Evolutionary conservation across 2,113 vertebrate species (phyloP).

Genomic region (Microtus richardsoni): DNA sequence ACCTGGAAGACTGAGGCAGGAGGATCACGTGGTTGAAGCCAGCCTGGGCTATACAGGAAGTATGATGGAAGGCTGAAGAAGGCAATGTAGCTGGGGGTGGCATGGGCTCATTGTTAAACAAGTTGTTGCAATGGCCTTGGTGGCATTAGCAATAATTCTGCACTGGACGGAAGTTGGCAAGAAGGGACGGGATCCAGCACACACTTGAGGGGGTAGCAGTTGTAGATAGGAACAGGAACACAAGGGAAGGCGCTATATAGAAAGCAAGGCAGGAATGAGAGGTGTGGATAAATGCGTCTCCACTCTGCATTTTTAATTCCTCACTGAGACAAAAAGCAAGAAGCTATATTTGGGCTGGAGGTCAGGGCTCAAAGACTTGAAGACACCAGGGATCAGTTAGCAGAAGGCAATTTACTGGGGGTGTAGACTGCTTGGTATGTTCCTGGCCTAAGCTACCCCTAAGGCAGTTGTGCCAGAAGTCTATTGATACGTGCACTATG

Average conservation of each 20-base stretch:
- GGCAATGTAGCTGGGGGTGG: background rate
- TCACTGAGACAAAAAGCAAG: background rate
- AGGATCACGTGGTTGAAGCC: background rate
- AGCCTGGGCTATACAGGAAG: background rate
- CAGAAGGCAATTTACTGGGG: background rate
- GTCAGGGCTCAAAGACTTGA: background rate
- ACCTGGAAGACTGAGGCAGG: background rate
- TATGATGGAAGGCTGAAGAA: background rate
- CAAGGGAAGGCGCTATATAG: background rate
- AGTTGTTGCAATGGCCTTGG: background rate
- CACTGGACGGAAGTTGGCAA: background rate
- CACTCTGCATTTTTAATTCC: background rate
- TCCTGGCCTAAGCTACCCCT: background rate
- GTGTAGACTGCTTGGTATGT: too few relatives aligned
- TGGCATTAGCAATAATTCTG: background rate
- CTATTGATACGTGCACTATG: background rate
- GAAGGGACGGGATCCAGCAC: background rate
- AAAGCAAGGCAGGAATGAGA: background rate
- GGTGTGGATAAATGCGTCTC: background rate
- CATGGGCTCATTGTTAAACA: background rate
- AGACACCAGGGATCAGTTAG: background rate
- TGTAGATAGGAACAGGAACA: background rate
- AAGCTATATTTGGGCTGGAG: background rate
- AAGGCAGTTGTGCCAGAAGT: background rate
- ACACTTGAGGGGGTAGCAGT: accelerated